phyloP scores from a whole-genome alignment of 2,113 vertebrate species.

The Cheirogaleus medius region DNA sequence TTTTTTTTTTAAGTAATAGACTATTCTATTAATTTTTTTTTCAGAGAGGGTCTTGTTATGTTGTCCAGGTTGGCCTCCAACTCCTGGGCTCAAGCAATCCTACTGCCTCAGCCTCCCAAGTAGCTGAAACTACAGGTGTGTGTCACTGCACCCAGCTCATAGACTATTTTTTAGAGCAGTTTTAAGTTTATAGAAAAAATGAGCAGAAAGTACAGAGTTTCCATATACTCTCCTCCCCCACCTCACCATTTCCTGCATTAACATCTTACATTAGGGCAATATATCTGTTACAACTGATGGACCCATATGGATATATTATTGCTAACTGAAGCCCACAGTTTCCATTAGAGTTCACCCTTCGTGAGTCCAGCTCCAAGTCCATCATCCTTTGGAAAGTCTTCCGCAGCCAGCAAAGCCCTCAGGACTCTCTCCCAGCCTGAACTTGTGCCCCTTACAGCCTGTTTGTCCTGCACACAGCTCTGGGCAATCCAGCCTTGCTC shows the following conservation, averaged over 20 bases:
- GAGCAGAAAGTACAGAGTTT: neutral
- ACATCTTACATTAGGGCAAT: too few relatives aligned
- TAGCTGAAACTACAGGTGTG: neutral
- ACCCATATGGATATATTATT: rapidly evolving
- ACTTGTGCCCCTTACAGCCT: neutral
- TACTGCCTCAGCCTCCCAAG: neutral
- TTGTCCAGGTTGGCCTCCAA: neutral
- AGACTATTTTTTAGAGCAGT: neutral
- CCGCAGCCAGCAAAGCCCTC: too few relatives aligned
- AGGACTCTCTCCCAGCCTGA: neutral
- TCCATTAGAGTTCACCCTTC: too few relatives aligned
- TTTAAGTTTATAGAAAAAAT: neutral
- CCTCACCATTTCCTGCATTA: neutral
- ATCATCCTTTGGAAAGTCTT: neutral
- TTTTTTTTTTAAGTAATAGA: neutral
- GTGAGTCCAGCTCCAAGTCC: neutral
- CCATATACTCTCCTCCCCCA: neutral
- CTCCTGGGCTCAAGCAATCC: neutral
- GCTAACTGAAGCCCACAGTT: neutral
- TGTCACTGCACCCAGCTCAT: neutral
- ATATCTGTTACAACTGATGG: neutral
- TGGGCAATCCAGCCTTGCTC: neutral
- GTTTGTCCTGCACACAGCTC: neutral
- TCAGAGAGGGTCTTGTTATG: neutral
- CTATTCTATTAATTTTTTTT: neutral